Conservation (phyloP, 2,888 invertebrate genomes). For the Vanessa cardui region DNA sequence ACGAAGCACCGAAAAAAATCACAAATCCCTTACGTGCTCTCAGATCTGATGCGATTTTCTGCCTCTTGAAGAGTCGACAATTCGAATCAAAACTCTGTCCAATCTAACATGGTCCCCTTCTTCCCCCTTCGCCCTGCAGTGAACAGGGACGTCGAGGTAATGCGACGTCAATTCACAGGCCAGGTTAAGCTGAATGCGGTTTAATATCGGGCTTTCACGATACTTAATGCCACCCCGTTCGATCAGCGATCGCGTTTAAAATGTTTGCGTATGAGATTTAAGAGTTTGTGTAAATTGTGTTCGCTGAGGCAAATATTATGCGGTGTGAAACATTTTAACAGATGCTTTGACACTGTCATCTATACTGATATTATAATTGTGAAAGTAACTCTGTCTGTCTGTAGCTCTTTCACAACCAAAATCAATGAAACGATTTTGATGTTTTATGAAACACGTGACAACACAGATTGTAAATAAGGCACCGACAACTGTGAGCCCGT, state of each 20-base stretch:
- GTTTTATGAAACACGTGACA: too few relatives aligned
- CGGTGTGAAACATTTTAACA: neutral
- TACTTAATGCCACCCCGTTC: constrained; percentile 56
- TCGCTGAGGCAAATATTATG: constrained; percentile 21
- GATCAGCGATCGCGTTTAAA: constrained; percentile 50
- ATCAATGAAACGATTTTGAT: too few relatives aligned
- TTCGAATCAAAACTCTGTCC: constrained; percentile 55
- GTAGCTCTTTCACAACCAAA: too few relatives aligned
- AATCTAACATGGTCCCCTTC: constrained; percentile 37
- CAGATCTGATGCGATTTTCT: constrained; percentile 68
- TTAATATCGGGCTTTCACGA: constrained; percentile 50
- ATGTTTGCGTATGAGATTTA: constrained; percentile 56
- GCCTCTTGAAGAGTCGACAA: constrained; percentile 67
- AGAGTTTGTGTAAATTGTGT: constrained; percentile 42
- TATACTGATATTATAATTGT: too few relatives aligned
- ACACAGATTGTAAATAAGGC: too few relatives aligned
- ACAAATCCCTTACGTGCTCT: constrained; percentile 33
- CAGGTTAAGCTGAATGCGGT: constrained; percentile 36
- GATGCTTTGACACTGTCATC: constrained; percentile 10
- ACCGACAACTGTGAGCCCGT: too few relatives aligned
- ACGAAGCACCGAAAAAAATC: constrained; percentile 28
- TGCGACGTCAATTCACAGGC: constrained; percentile 19
- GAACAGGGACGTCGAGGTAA: neutral
- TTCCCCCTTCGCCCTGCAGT: neutral
- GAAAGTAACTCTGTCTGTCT: too few relatives aligned